Conservation (phyloP, 2,888 invertebrate species). For the Argyresthia albistria region DNA sequence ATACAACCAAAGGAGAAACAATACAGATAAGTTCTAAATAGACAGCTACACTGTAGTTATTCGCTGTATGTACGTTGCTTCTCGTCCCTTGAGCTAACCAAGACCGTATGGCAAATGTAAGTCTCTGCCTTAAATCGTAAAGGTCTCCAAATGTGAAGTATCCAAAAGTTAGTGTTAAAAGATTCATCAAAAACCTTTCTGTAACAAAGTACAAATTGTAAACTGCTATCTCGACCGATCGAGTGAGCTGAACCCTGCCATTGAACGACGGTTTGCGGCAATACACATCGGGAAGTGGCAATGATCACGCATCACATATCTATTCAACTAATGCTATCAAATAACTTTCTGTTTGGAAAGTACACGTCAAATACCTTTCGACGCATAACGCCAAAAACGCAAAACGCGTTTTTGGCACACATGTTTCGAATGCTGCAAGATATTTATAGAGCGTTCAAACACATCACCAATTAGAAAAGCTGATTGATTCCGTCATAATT, state of each 20-base stretch:
- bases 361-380: no score
- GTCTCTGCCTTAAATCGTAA: no score
- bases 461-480: neutral
- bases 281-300: no score
- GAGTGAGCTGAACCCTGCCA: conserved; percentile 17
- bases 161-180: conserved; percentile 29
- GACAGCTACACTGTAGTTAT: conserved; percentile 22
- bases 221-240: conserved; percentile 34
- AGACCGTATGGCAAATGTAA: no score
- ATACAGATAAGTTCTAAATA: conserved; percentile 14
- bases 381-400: no score
- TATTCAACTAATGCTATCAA: no score
- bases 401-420: no score
- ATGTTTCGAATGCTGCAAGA: no score
- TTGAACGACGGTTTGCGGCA: conserved; percentile 11
- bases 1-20: conserved; percentile 35
- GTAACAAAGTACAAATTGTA: conserved; percentile 31
- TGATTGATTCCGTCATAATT: no score
- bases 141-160: conserved; percentile 19
- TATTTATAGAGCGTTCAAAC: no score
- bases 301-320: no score
- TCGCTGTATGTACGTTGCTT: conserved; percentile 31
- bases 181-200: conserved; percentile 14
- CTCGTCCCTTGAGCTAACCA: neutral
- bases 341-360: no score